phyloP scores from a whole-genome alignment of 2,113 vertebrate genomes.

The Phaethon lepturus region DNA sequence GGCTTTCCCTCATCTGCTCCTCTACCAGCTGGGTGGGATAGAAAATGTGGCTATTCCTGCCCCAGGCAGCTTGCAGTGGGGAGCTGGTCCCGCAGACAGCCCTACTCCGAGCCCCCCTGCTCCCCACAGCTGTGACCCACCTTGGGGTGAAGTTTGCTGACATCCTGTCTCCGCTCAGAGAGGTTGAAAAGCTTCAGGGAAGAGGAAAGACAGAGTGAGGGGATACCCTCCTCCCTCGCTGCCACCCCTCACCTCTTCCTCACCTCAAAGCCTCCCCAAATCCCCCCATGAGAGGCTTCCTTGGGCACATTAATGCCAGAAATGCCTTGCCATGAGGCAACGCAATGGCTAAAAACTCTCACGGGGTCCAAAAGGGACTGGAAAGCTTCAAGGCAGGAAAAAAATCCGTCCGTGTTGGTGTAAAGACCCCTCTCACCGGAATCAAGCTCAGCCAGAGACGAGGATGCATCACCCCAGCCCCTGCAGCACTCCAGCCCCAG shows the following conservation, averaged over 20 bases:
- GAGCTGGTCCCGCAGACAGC: background rate
- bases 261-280: background rate
- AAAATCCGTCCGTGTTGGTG: background rate
- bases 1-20: background rate
- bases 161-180: constrained; percentile 90
- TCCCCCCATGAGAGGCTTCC: background rate
- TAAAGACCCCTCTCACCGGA: background rate
- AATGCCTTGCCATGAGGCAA: background rate
- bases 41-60: background rate
- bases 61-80: background rate
- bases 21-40: background rate
- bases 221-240: background rate
- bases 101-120: background rate
- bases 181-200: constrained; percentile 92
- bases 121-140: constrained; percentile 66
- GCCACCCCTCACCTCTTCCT: background rate
- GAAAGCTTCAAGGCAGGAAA: background rate
- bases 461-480: background rate
- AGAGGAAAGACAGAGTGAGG: background rate
- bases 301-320: background rate
- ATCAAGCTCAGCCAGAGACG: accelerated
- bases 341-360: background rate
- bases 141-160: constrained; percentile 92
- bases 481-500: background rate
- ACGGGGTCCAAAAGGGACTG: background rate